A percentile compares a stretch with the other conserved stretches of the same genome.
Evolutionary conservation across 2,113 vertebrate species (phyloP).

Genomic region (Ornithorhynchus anatinus): DNA sequence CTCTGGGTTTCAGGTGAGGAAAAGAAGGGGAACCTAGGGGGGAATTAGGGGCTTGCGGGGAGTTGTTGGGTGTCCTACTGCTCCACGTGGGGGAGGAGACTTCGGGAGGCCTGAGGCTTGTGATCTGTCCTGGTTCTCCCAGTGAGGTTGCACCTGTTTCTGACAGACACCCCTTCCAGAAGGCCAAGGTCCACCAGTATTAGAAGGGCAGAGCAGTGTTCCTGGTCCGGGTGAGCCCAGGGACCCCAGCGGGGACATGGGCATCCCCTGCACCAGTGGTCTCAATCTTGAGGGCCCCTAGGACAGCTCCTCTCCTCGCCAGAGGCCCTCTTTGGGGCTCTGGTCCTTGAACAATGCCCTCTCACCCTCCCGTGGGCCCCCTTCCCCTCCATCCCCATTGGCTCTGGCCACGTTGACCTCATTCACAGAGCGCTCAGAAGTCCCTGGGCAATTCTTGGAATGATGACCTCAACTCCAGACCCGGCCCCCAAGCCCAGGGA

Average conservation of each 20-base stretch:
- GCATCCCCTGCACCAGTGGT: neutral
- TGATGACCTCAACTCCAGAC: neutral
- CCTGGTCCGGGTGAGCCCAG: neutral
- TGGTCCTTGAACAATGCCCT: neutral
- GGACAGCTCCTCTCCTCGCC: too few species aligned
- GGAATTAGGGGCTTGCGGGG: neutral
- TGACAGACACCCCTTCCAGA: neutral
- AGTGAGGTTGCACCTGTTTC: neutral
- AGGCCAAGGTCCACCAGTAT: neutral
- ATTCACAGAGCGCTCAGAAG: neutral
- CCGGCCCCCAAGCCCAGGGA: neutral
- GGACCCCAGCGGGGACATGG: neutral
- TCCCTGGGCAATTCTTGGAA: neutral
- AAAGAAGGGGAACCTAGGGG: neutral
- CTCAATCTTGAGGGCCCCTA: neutral
- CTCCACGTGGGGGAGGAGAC: neutral
- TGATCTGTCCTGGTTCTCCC: neutral
- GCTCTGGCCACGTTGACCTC: neutral
- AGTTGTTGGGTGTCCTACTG: neutral
- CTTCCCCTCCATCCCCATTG: neutral
- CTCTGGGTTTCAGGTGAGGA: constrained; percentile 40
- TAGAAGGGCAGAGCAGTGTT: neutral
- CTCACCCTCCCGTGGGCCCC: neutral
- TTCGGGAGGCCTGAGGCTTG: neutral
- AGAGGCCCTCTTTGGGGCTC: neutral